These are phyloP conservation scores for Lepisosteus osseus DNA, from an alignment of 2,113 vertebrate species.

Conservation along the genomic window DNA sequence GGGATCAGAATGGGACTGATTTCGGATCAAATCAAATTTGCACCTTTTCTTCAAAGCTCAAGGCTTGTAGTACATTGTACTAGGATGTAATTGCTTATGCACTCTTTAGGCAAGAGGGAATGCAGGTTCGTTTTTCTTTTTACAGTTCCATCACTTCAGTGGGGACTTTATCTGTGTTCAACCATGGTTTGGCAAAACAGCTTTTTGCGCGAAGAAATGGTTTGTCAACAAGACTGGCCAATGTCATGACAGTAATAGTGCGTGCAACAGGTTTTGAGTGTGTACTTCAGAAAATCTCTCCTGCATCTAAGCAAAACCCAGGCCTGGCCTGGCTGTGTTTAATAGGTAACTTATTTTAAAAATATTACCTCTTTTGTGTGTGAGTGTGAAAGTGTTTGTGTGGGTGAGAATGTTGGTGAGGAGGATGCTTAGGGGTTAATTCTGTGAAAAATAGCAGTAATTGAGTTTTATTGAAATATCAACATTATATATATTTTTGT, in stretches of 20 bases:
- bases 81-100: too few relatives aligned
- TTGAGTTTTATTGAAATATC: constrained; percentile 30
- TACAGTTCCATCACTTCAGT: too few relatives aligned
- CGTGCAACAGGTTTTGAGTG: constrained; percentile 8
- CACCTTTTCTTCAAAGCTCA: too few relatives aligned
- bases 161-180: too few relatives aligned
- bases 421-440: constrained; percentile 33
- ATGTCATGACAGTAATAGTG: neutral
- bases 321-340: constrained; percentile 45
- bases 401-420: constrained; percentile 35
- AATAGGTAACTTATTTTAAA: constrained; percentile 39
- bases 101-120: too few relatives aligned
- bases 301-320: constrained; percentile 26
- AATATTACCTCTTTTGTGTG: constrained; percentile 51
- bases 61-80: too few relatives aligned
- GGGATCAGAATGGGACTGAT: too few relatives aligned
- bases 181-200: too few relatives aligned
- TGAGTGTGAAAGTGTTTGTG: constrained; percentile 5
- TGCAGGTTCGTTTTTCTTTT: too few relatives aligned
- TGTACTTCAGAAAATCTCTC: constrained; percentile 19
- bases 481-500: constrained; percentile 10
- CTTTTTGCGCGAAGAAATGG: neutral
- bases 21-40: too few relatives aligned
- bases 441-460: constrained; percentile 46
- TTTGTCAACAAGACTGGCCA: neutral